Evolutionary conservation across 2,888 invertebrate genomes (phyloP).

Genomic region (Drosophila merina): DNA sequence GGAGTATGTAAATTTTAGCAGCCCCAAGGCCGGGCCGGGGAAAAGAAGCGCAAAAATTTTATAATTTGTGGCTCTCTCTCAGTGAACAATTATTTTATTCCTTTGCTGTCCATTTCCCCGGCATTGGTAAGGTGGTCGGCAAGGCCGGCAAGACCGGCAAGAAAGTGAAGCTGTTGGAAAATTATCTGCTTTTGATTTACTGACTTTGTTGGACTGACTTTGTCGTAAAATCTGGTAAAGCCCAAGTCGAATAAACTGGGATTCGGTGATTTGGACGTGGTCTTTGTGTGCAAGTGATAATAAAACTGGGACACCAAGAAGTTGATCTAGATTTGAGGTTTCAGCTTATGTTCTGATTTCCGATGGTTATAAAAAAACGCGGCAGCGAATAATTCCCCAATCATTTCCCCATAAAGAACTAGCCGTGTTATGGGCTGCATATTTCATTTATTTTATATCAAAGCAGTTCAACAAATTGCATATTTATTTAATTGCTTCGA

Average conservation of each 20-base stretch:
- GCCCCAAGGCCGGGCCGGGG: slow-evolving; percentile 45
- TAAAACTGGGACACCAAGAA: slow-evolving; percentile 36
- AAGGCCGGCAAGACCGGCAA: slow-evolving; percentile 1
- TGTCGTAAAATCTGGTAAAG: slow-evolving; percentile 60
- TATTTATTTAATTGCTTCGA: slow-evolving; percentile 40
- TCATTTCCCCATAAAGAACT: slow-evolving; percentile 5
- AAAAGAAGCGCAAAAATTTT: slow-evolving; percentile 67
- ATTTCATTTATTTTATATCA: slow-evolving; percentile 26
- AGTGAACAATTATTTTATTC: slow-evolving; percentile 64
- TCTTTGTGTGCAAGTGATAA: slow-evolving; percentile 42
- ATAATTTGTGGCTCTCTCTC: slow-evolving; percentile 71
- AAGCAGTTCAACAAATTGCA: slow-evolving; percentile 30
- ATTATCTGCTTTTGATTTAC: slow-evolving; percentile 76
- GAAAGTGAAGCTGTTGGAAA: slow-evolving; percentile 54
- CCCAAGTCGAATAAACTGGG: slow-evolving; percentile 19
- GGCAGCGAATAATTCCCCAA: neutral
- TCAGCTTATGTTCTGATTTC: slow-evolving; percentile 20
- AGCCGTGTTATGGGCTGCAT: neutral
- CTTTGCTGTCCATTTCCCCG: slow-evolving; percentile 37
- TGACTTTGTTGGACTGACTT: slow-evolving; percentile 41
- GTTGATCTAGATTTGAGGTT: slow-evolving; percentile 23
- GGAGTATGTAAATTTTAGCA: slow-evolving; percentile 75
- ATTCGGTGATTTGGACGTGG: slow-evolving; percentile 28
- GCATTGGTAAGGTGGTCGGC: slow-evolving; percentile 17
- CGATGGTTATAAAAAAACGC: slow-evolving; percentile 32